Base-by-base conservation (phyloP, 2,797 vertebrate species). In the Enteromius treurensis region DNA sequence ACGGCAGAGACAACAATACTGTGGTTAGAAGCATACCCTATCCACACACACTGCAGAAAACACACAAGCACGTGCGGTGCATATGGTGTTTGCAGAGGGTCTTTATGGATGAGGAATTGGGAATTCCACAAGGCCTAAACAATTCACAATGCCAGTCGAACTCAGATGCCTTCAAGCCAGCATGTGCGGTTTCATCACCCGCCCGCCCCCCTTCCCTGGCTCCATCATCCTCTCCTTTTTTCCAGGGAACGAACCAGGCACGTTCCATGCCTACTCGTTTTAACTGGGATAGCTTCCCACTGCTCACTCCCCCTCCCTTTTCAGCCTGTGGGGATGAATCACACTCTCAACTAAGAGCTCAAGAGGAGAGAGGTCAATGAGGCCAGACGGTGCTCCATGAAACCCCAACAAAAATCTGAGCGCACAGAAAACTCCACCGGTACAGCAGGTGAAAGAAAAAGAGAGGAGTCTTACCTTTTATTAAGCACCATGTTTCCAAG, bases 401-500 rank as follows among this genome's bases (percentile, higher is more conserved):
- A 83, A 78, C 49, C 67, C 51, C 29, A 47, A 90, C 84, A 85
- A 84, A 81, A 37, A 84, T 73, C 84, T 79, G 71, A 0, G 2
- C 26, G 49, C 70, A 53, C n/a, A 47, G 55, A 77, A 79, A 76
- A 47, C 71, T 49, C 40, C 10, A 84, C 26, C 26, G 10, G 55
- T 81, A 40, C 80, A 88, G 73, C 80, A 69, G 53, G 17, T 32
- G 76, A 45, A 79, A 45, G 32, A 15, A 77, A 83, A 26, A 49
- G 0, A 69, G 17, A 62, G 8, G 15, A 69, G n/a, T 77, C 95
- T 95, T 92, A 99, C 98, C 98, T 96, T 95, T 99, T 99, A 91
- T 98, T 99, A 88, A 99, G 96, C 96, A 99, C 98, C 98, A 99
- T 99, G 93, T 99, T 99, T 91, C 98, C 98, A 84, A 99, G 96